Percentiles rank a stretch among this genome's conserved stretches.
phyloP scores from a whole-genome alignment of 1,140 invertebrate genomes.

The Drosophila bocqueti region DNA sequence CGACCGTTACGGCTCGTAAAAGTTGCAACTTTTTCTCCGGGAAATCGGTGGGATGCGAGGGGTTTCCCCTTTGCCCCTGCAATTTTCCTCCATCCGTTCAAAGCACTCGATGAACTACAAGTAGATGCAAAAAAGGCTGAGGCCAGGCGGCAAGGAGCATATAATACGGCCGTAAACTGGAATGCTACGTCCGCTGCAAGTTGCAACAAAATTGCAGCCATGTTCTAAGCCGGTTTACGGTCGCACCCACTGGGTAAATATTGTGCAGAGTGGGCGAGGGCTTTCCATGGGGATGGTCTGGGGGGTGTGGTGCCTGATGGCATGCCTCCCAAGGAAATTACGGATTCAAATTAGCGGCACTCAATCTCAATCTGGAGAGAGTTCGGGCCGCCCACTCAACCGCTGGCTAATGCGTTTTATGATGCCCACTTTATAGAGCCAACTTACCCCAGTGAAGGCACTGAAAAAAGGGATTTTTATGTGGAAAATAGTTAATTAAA shows the following conservation, averaged over 20 bases:
- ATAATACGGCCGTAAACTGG: conserved; percentile 67
- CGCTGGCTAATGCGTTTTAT: conserved; percentile 66
- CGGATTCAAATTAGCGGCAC: conserved; percentile 82
- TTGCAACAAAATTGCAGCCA: conserved; percentile 72
- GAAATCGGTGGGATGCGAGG: neutral
- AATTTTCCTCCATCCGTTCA: conserved; percentile 5
- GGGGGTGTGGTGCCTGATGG: conserved; percentile 4
- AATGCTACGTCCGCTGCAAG: conserved; percentile 23
- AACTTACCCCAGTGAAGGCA: conserved; percentile 6
- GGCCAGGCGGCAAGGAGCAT: conserved; percentile 42
- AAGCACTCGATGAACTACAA: conserved; percentile 44
- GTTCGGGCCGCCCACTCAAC: conserved; percentile 58
- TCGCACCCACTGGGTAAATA: conserved; percentile 41
- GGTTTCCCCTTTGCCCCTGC: neutral
- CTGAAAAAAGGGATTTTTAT: neutral
- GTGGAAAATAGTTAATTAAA: neutral
- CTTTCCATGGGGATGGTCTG: too few species aligned
- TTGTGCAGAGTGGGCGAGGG: neutral
- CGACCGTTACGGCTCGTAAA: conserved; percentile 71
- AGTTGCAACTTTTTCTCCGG: conserved; percentile 62
- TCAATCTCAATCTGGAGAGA: conserved; percentile 78
- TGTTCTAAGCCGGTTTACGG: conserved; percentile 67
- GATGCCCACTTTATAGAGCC: conserved; percentile 41
- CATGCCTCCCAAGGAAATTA: conserved; percentile 66
- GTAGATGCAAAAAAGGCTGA: conserved; percentile 52